Base-by-base conservation (phyloP, 2,797 vertebrate genomes). In the Threskiornis aethiopicus region DNA sequence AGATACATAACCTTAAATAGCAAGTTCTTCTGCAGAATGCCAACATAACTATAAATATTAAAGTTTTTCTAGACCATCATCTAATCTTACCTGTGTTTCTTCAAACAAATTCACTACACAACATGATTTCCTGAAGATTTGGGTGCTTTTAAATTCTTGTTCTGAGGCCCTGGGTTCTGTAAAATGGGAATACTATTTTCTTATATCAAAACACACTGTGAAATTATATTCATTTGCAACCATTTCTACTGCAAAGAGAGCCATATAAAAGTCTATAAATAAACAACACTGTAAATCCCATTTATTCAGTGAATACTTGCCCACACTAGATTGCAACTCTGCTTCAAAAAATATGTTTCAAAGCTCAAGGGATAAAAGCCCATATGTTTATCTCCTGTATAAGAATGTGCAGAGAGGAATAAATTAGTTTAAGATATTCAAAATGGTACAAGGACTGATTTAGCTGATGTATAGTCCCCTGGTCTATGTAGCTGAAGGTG, bases 241-340 rank as follows among this genome's bases (percentile, higher is more conserved):
- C 20, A 87, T 72, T 92, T 82, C 33, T 87, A 87, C 72, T 57
- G 84, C 47, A 84, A 86, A 84, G 54, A 84, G 28, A 92, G 42
- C 10, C 25, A 83, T 58, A 76, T 66, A 87, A 73, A 93, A 89
- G 35, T 77, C 83, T 92, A 96, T 90, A 94, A 96, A 96, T 96
- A 96, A 94, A 89, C 73, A 88, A 70, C 35, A 67, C 58, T 75
- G 31, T 66, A 94, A 93, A 90, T 82, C 44, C 70, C 59, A 87
- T 90, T 87, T 95, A 85, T 89, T 94, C 84, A 83, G 77, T 73
- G 89, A 95, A 87, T 94, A 87, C 77, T 95, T 95, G 92, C 93
- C 81, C 78, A 95, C 66, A 93, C 73, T 95, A 90, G 49, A 79
- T 46, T 64, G 83, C 90, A 95, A 91, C 72, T 90, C 62, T 84